Conservation (phyloP, 1,140 invertebrate species). For the Pogonognathellus flavescens region DNA sequence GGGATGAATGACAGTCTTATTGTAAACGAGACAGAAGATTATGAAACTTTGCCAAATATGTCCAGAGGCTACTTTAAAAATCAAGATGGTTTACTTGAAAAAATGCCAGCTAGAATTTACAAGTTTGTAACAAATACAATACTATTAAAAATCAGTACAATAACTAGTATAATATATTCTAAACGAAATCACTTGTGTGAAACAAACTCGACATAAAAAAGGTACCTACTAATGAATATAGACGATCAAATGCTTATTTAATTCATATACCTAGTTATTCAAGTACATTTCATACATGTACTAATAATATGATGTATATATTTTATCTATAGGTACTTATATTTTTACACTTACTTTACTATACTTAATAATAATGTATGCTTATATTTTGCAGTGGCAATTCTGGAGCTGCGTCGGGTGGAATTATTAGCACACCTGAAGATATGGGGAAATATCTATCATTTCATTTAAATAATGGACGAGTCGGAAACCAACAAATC, state of each 20-base stretch:
- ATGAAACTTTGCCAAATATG: conserved; percentile 11
- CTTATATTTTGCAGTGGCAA: too few relatives aligned
- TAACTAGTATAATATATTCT: too few relatives aligned
- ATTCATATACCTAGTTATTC: too few relatives aligned
- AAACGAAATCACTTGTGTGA: too few relatives aligned
- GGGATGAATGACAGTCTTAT: conserved; percentile 37
- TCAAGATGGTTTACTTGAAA: neutral
- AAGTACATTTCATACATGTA: too few relatives aligned
- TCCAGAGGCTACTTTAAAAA: conserved; percentile 40
- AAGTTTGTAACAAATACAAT: conserved; percentile 1
- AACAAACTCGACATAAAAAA: too few relatives aligned
- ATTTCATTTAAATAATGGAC: conserved; percentile 57
- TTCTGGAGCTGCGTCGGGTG: conserved; percentile 22
- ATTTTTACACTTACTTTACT: too few relatives aligned
- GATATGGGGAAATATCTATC: conserved; percentile 56
- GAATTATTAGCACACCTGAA: conserved; percentile 22
- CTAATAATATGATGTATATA: too few relatives aligned
- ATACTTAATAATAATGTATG: too few relatives aligned
- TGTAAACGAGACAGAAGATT: conserved; percentile 39
- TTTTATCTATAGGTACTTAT: neutral
- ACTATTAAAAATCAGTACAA: too few relatives aligned
- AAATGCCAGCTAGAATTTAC: conserved; percentile 17
- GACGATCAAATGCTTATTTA: too few relatives aligned
- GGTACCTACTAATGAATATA: too few relatives aligned
- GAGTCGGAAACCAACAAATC: conserved; percentile 41